Evolutionary conservation across 2,888 invertebrate genomes (phyloP).

Genomic region (Meteorus colon): DNA sequence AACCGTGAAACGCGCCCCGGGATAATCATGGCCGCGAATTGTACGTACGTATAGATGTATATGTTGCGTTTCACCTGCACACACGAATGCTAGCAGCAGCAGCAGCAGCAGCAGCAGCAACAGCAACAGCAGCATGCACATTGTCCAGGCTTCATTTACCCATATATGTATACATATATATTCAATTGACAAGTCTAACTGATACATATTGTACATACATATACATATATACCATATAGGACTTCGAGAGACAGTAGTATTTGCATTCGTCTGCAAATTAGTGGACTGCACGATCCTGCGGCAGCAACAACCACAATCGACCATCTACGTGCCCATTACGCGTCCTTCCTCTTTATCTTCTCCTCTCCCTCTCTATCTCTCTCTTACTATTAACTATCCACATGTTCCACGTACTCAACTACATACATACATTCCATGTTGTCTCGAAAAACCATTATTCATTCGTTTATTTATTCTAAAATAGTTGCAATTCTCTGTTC

Average conservation of each 20-base stretch:
- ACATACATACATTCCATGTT: conserved; percentile 18
- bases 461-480: conserved; percentile 2
- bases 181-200: conserved; percentile 19
- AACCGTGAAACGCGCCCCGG: conserved; percentile 54
- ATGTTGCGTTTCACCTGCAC: conserved; percentile 24
- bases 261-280: conserved; percentile 53
- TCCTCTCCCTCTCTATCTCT: conserved; percentile 19
- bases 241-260: conserved; percentile 31
- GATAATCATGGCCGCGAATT: conserved; percentile 56
- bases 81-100: not conserved
- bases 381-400: conserved; percentile 20
- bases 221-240: conserved; percentile 24
- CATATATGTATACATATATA: conserved; percentile 5
- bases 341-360: conserved; percentile 25
- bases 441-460: conserved; percentile 21
- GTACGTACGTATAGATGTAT: conserved; percentile 1
- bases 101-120: not conserved
- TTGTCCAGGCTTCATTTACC: conserved; percentile 4
- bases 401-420: not conserved
- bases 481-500: not conserved
- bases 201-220: conserved; percentile 8
- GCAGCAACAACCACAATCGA: conserved; percentile 34
- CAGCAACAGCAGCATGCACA: conserved; percentile 14
- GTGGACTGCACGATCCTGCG: conserved; percentile 45
- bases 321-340: conserved; percentile 45